phyloP scores from a whole-genome alignment of 2,888 invertebrate species.

The Proisotoma minuta region DNA sequence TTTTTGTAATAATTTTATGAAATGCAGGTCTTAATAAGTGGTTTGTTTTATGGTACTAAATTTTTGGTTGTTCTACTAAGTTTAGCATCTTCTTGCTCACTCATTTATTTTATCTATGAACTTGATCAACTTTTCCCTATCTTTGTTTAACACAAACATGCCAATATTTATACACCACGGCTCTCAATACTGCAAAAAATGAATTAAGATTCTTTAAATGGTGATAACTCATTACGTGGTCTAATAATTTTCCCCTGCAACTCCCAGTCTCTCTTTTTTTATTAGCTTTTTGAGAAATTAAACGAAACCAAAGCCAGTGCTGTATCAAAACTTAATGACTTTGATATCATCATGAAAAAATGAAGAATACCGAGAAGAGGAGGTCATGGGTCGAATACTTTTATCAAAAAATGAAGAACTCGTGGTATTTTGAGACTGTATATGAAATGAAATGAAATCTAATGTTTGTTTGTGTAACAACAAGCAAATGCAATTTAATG shows the following conservation, averaged over 20 bases:
- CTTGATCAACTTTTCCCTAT: neutral
- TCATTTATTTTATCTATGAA: neutral
- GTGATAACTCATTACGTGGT: conserved; percentile 18
- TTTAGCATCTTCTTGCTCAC: neutral
- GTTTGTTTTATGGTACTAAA: neutral
- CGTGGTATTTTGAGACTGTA: no score
- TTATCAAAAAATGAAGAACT: no score
- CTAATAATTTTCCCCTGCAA: conserved; percentile 14
- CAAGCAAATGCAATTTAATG: no score
- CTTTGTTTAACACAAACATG: conserved; percentile 2
- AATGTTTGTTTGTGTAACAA: no score
- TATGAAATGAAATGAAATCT: no score
- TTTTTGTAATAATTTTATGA: neutral
- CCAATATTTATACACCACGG: neutral
- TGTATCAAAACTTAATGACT: neutral
- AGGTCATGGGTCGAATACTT: conserved; percentile 16
- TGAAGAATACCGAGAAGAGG: conserved; percentile 2
- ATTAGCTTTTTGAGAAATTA: no score
- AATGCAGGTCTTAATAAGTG: conserved; percentile 1
- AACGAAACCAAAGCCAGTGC: no score
- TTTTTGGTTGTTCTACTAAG: no score
- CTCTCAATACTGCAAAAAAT: neutral
- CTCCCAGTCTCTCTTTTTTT: no score
- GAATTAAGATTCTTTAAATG: conserved; percentile 1
- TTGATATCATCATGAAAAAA: neutral